Percentiles rank a stretch among this genome's conserved stretches.
phyloP scores from a whole-genome alignment of 2,113 vertebrate species.

The Hippocampus guttulatus region DNA sequence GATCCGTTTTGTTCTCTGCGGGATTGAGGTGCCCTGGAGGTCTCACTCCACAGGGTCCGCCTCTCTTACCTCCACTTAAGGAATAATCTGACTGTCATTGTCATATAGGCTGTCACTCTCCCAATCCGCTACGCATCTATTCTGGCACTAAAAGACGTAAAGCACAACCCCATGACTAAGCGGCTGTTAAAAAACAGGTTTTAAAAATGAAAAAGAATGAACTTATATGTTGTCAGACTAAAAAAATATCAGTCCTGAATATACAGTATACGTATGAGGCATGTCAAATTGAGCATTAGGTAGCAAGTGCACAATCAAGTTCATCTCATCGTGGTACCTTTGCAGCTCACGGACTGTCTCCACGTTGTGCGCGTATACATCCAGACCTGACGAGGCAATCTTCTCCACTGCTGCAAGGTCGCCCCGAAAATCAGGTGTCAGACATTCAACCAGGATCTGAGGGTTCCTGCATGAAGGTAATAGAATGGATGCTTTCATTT shows the following conservation, averaged over 20 bases:
- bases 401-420: slow-evolving; percentile 84
- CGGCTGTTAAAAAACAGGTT: background rate
- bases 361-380: slow-evolving; percentile 95
- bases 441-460: slow-evolving; percentile 87
- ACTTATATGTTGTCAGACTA: background rate
- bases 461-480: slow-evolving; percentile 69
- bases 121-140: no score
- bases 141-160: background rate
- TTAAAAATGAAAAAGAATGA: background rate
- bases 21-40: no score
- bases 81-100: no score
- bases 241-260: background rate
- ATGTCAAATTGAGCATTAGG: no score
- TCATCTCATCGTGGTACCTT: slow-evolving; percentile 65
- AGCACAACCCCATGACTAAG: background rate
- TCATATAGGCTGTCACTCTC: no score
- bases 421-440: slow-evolving; percentile 95
- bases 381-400: slow-evolving; percentile 84
- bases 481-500: background rate
- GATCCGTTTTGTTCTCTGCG: no score
- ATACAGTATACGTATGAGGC: no score
- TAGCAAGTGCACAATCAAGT: no score
- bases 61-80: no score
- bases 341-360: slow-evolving; percentile 92
- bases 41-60: no score